A percentile compares a stretch with the other conserved stretches of the same genome.
phyloP scores from a whole-genome alignment of 2,113 vertebrate genomes.

The Dicentrarchus labrax region DNA sequence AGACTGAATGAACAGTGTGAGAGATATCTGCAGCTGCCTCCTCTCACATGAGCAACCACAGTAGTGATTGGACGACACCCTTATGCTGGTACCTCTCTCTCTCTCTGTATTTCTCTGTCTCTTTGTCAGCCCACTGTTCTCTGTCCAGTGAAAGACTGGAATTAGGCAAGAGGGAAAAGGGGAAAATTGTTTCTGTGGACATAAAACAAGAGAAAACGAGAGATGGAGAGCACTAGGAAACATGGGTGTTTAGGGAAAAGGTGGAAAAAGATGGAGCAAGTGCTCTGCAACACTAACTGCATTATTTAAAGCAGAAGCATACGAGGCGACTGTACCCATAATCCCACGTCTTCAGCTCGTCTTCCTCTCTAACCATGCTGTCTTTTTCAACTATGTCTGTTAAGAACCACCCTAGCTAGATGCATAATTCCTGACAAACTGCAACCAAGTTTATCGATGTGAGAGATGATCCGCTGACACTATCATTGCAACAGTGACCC shows the following conservation, averaged over 20 bases:
- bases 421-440: slow-evolving; percentile 1
- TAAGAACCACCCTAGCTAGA: not conserved
- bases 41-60: slow-evolving; percentile 68
- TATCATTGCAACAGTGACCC: slow-evolving; percentile 25
- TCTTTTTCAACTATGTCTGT: slow-evolving; percentile 22
- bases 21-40: slow-evolving; percentile 77
- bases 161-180: slow-evolving; percentile 18
- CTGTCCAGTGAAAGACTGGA: not conserved
- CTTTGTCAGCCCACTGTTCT: slow-evolving; percentile 6
- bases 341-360: slow-evolving; percentile 48
- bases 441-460: not conserved
- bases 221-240: slow-evolving; percentile 15
- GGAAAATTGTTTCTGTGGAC: not conserved
- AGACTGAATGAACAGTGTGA: slow-evolving; percentile 71
- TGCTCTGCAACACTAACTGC: slow-evolving; percentile 65
- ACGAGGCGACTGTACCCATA: slow-evolving; percentile 52
- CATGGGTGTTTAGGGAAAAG: slow-evolving; percentile 54
- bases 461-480: slow-evolving; percentile 20
- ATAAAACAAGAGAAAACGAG: slow-evolving; percentile 34
- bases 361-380: slow-evolving; percentile 16
- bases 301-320: slow-evolving; percentile 78
- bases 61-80: slow-evolving; percentile 72
- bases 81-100: slow-evolving; percentile 38
- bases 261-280: slow-evolving; percentile 55
- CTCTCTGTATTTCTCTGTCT: slow-evolving; percentile 24